These are phyloP conservation scores for Meiosimyza platycephala DNA, from an alignment of 2,888 invertebrate species.

Conservation along the genomic window DNA sequence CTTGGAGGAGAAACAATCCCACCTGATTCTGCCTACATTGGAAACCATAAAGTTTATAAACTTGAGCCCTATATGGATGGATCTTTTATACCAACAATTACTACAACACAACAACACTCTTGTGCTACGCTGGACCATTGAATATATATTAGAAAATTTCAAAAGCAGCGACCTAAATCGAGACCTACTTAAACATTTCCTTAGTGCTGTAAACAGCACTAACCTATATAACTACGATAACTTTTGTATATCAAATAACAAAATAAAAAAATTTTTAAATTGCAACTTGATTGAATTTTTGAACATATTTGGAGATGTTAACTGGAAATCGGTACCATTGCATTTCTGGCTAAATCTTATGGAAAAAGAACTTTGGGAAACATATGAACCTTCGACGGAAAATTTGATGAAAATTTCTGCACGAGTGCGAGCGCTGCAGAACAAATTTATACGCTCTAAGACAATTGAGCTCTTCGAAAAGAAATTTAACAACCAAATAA, in stretches of 20 bases:
- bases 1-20: slow-evolving; percentile 63
- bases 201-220: slow-evolving; percentile 58
- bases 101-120: slow-evolving; percentile 58
- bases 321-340: slow-evolving; percentile 61
- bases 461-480: slow-evolving; percentile 43
- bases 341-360: slow-evolving; percentile 53
- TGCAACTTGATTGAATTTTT: slow-evolving; percentile 39
- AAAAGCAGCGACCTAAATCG: slow-evolving; percentile 43
- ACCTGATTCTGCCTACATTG: slow-evolving; percentile 61
- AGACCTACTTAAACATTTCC: slow-evolving; percentile 50
- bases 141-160: slow-evolving; percentile 50
- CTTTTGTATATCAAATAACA: slow-evolving; percentile 42
- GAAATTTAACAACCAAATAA: slow-evolving; percentile 46
- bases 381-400: slow-evolving; percentile 28
- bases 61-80: slow-evolving; percentile 45
- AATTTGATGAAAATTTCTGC: slow-evolving; percentile 49
- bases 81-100: slow-evolving; percentile 54
- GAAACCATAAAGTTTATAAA: slow-evolving; percentile 42
- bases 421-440: slow-evolving; percentile 52
- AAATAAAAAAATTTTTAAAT: slow-evolving; percentile 45
- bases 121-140: slow-evolving; percentile 59
- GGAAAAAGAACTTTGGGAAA: slow-evolving; percentile 8
- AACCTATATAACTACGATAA: slow-evolving; percentile 55
- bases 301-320: slow-evolving; percentile 44
- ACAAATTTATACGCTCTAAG: slow-evolving; percentile 49